Evolutionary conservation across 2,888 invertebrate genomes (phyloP), one percentile per base, ranked within the genome.

Genomic region (Dusona sp.): DNA sequence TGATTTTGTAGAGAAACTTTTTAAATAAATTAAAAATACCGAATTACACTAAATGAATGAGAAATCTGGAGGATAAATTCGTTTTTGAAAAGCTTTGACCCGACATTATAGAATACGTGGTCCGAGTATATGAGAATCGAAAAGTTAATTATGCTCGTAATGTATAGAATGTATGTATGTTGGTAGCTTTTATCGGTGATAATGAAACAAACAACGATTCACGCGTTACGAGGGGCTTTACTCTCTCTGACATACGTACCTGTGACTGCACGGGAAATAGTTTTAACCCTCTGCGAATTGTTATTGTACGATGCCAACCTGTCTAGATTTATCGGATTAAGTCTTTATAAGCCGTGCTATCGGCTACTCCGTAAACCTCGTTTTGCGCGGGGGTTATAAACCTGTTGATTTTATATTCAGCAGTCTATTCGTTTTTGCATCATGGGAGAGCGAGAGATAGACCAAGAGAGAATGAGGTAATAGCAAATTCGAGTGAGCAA

Each of bases 351-450:
- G 89, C 88, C 83, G 87, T 29, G 25, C 64, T 38, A 80, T 73
- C 84, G 83, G 87, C 79, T 84, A 83, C 75, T 73, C 74, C 75
- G 83, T 87, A 79, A 85, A 83, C 84, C 84, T 78, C 78, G 83
- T 87, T 85, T 88, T 85, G 68, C 83, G 79, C 87, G 80, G 87
- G 82, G 86, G 87, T 88, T 89, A 89, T 88, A 89, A 90, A 90
- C 90, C 89, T 90, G 90, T 90, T 90, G 89, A 90, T 89, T 89
- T 89, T 87, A 87, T 87, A 87, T 88, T 84, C 79, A 36, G 68
- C 36, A 74, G 36, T 67, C 51, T 67, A 67, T 36, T 36, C 22
- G 13, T 65, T 78, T 78, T 51, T 22, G 9, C 4, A 33, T 22
- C 13, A 42, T 36, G n/a, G n/a, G 22, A 36, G 33, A n/a, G 22